Percentiles rank a stretch among this genome's conserved stretches.
Evolutionary conservation across 2,888 invertebrate species (phyloP).

Genomic region (Lacanobia wlatinum): DNA sequence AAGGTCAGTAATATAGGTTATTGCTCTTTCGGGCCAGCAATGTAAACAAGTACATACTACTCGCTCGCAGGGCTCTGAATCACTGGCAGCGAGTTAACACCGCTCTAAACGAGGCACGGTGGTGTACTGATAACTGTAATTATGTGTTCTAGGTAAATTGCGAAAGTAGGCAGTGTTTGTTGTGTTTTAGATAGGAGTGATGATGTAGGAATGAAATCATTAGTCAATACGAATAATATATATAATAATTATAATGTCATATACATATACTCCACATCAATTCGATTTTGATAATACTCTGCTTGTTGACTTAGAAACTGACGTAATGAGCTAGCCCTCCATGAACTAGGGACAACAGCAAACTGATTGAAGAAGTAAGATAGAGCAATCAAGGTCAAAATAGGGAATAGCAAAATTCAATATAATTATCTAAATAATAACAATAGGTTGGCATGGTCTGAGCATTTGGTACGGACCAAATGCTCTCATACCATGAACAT

Average conservation of each 20-base stretch:
- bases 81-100: conserved; percentile 53
- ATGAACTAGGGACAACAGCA: not conserved
- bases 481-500: too few relatives aligned
- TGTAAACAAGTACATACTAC: conserved; percentile 53
- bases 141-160: conserved; percentile 41
- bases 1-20: conserved; percentile 70
- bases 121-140: conserved; percentile 41
- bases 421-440: not conserved
- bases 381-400: not conserved
- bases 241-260: not conserved
- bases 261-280: not conserved
- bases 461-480: too few relatives aligned
- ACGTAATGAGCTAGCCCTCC: not conserved
- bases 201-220: conserved; percentile 19
- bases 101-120: conserved; percentile 41
- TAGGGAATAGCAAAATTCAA: too few relatives aligned
- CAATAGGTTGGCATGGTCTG: not conserved
- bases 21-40: conserved; percentile 65
- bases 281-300: not conserved
- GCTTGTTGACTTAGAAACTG: not conserved
- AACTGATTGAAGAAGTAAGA: not conserved
- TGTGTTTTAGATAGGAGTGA: not conserved
- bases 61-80: conserved; percentile 52
- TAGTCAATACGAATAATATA: not conserved
- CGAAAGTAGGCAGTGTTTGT: conserved; percentile 11